Evolutionary conservation across 2,113 vertebrate species (phyloP).

Genomic region (Stictonetta naevosa): DNA sequence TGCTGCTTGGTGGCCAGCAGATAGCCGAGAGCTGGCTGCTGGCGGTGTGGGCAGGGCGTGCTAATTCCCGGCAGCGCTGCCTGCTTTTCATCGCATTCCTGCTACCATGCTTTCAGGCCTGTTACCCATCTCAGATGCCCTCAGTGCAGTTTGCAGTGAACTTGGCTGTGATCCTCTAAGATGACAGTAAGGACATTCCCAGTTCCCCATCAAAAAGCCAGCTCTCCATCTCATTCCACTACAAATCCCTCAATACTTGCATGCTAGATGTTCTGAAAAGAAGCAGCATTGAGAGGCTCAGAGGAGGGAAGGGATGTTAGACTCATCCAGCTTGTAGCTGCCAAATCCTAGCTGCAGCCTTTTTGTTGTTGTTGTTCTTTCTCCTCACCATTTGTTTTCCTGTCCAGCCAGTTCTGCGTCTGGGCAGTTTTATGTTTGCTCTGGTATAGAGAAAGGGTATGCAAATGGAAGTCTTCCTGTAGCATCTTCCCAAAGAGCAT

Average conservation of each 20-base stretch:
- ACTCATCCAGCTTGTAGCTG: background rate
- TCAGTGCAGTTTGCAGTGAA: background rate
- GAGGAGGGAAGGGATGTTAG: background rate
- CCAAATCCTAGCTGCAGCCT: background rate
- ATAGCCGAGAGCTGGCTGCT: accelerated
- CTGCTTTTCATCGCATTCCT: background rate
- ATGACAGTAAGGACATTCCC: background rate
- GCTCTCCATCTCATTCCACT: background rate
- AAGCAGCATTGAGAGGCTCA: background rate
- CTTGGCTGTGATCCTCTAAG: background rate
- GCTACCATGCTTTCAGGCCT: background rate
- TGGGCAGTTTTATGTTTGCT: background rate
- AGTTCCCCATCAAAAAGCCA: background rate
- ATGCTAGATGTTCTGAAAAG: background rate
- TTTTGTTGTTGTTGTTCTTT: too few species aligned
- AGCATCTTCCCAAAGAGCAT: background rate
- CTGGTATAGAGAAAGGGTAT: background rate
- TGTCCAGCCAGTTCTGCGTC: background rate
- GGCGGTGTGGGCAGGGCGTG: accelerated
- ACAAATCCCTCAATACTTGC: background rate
- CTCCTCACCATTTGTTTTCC: background rate
- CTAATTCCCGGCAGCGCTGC: background rate
- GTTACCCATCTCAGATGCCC: background rate
- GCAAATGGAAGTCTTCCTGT: background rate
- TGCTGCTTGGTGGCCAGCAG: background rate